These are phyloP conservation scores for Ferrisia virgata DNA, from an alignment of 2,888 invertebrate species.

Conservation along the genomic window DNA sequence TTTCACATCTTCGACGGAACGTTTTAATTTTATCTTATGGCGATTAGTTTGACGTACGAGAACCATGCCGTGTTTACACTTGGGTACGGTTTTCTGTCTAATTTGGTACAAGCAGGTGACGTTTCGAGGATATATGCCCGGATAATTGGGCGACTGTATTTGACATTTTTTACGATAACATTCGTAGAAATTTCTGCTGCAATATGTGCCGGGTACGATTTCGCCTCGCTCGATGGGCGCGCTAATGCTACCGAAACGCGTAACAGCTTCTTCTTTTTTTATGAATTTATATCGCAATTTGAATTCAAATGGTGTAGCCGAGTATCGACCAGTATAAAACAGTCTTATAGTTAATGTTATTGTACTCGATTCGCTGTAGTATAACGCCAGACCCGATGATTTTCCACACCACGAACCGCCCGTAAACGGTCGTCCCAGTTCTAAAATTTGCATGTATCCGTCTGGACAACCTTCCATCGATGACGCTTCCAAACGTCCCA, in stretches of 20 bases:
- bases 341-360: conserved; percentile 69
- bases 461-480: conserved; percentile 76
- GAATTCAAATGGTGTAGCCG: conserved; percentile 73
- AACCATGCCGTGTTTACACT: conserved; percentile 88
- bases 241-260: conserved; percentile 68
- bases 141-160: conserved; percentile 86
- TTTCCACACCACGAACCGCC: conserved; percentile 89
- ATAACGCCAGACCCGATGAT: conserved; percentile 79
- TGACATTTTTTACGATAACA: conserved; percentile 81
- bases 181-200: conserved; percentile 80
- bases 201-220: conserved; percentile 79
- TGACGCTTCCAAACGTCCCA: conserved; percentile 74
- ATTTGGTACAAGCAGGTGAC: conserved; percentile 88
- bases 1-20: conserved; percentile 55
- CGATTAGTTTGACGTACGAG: conserved; percentile 74
- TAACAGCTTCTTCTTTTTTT: conserved; percentile 64
- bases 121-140: conserved; percentile 82
- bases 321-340: conserved; percentile 53
- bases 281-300: conserved; percentile 78
- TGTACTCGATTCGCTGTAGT: conserved; percentile 85
- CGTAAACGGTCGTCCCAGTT: conserved; percentile 80
- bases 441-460: conserved; percentile 82
- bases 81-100: conserved; percentile 78
- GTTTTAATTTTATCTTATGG: conserved; percentile 56
- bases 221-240: conserved; percentile 75